Evolutionary conservation across 2,113 vertebrate species (phyloP).

Genomic region (Platichthys flesus): DNA sequence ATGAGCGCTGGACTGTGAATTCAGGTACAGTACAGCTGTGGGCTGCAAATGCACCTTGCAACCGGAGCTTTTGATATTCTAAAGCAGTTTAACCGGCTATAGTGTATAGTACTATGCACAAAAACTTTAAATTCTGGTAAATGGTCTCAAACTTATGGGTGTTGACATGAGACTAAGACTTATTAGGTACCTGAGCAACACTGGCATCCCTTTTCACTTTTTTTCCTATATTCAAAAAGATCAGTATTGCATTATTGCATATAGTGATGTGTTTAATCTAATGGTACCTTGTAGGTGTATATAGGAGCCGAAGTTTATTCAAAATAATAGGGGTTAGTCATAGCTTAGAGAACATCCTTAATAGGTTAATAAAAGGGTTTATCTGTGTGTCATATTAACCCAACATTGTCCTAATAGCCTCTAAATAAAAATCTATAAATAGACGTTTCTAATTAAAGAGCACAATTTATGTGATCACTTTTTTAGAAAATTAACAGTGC

Average conservation of each 20-base stretch:
- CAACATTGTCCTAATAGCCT: not conserved
- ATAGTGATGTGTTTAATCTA: no score
- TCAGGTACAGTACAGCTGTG: constrained; percentile 32
- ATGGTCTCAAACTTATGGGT: no score
- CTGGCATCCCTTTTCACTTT: no score
- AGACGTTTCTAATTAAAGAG: not conserved
- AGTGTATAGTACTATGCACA: no score
- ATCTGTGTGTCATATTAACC: not conserved
- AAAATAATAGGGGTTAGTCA: not conserved
- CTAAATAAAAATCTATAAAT: not conserved
- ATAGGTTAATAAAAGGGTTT: not conserved
- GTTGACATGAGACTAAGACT: no score
- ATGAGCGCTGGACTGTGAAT: constrained; percentile 44
- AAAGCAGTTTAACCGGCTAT: not conserved
- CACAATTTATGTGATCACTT: no score
- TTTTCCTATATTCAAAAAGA: no score
- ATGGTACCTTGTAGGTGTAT: no score
- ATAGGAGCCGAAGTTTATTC: no score
- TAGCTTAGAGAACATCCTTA: not conserved
- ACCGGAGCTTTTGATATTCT: not conserved
- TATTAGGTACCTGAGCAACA: no score
- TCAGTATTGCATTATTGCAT: not conserved
- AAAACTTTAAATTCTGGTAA: no score
- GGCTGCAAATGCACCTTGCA: not conserved
- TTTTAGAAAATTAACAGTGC: no score